Conservation (phyloP, 1,140 invertebrate genomes). For the Zaprionus africanus region DNA sequence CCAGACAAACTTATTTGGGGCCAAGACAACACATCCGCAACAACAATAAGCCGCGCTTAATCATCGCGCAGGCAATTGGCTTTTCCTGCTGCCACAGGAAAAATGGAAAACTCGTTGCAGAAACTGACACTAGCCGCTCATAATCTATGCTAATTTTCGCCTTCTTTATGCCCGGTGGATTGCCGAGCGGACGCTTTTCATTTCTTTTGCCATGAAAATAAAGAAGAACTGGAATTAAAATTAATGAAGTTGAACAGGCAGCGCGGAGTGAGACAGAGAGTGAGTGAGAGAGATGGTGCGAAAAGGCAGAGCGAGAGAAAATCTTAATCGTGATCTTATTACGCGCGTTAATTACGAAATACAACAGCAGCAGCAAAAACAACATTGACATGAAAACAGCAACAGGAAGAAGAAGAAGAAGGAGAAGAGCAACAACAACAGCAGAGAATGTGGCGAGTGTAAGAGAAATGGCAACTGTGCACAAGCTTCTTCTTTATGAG, state of each 20-base stretch:
- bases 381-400: conserved; percentile 54
- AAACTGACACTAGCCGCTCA: conserved; percentile 50
- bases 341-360: conserved; percentile 77
- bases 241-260: conserved; percentile 69
- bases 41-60: conserved; percentile 52
- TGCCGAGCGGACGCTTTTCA: conserved; percentile 48
- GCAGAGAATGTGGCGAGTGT: conserved; percentile 12
- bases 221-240: conserved; percentile 59
- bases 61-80: conserved; percentile 59
- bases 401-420: conserved; percentile 33
- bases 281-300: conserved; percentile 9
- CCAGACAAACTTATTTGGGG: conserved; percentile 30
- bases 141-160: conserved; percentile 77
- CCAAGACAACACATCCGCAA: conserved; percentile 20
- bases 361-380: conserved; percentile 37
- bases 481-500: conserved; percentile 47
- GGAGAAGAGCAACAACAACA: conserved; percentile 15
- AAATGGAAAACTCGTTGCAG: conserved; percentile 20
- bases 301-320: conserved; percentile 36
- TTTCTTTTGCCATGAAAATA: conserved; percentile 43
- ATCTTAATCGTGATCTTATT: conserved; percentile 81
- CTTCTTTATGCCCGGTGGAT: conserved; percentile 52
- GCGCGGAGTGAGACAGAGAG: conserved; percentile 17
- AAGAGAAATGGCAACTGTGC: conserved; percentile 18
- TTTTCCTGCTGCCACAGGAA: conserved; percentile 30